Evolutionary conservation across 2,113 vertebrate genomes (phyloP).

Genomic region (Hystrix cristata): DNA sequence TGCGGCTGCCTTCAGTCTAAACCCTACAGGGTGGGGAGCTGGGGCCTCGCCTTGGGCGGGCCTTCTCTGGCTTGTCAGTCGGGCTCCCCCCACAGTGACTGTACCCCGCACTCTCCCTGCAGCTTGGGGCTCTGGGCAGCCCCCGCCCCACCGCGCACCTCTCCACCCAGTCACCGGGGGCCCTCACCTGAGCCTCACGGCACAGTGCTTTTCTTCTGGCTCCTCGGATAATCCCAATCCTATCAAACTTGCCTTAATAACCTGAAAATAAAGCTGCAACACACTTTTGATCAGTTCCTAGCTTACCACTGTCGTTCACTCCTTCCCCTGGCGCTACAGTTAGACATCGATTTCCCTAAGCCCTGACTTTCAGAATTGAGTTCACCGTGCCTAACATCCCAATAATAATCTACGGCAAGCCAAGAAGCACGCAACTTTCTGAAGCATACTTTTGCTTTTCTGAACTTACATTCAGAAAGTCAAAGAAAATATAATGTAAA

Average conservation of each 20-base stretch:
- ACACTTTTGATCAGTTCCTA: not conserved
- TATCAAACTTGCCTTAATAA: not conserved
- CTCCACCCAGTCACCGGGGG: not conserved
- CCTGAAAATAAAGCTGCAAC: not conserved
- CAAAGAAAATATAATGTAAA: slow-evolving; percentile 37
- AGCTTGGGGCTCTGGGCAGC: not conserved
- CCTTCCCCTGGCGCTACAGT: accelerated
- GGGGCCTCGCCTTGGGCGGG: accelerated
- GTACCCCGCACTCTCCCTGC: not conserved
- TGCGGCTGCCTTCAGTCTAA: not conserved
- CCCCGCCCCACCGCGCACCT: accelerated
- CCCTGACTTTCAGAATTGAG: not conserved
- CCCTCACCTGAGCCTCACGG: too few relatives aligned
- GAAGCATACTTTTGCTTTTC: not conserved
- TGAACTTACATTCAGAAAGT: not conserved
- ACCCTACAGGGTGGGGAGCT: not conserved
- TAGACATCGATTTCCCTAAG: not conserved
- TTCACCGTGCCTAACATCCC: accelerated
- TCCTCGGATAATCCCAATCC: not conserved
- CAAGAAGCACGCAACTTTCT: not conserved
- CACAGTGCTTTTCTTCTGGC: not conserved
- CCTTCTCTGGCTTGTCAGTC: not conserved
- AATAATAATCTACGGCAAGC: accelerated
- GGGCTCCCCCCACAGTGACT: not conserved
- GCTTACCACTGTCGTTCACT: not conserved